A percentile compares a stretch with the other conserved stretches of the same genome.
Evolutionary conservation across 2,797 vertebrate species (phyloP).

Genomic region (Ctenopoma kingsleyae): DNA sequence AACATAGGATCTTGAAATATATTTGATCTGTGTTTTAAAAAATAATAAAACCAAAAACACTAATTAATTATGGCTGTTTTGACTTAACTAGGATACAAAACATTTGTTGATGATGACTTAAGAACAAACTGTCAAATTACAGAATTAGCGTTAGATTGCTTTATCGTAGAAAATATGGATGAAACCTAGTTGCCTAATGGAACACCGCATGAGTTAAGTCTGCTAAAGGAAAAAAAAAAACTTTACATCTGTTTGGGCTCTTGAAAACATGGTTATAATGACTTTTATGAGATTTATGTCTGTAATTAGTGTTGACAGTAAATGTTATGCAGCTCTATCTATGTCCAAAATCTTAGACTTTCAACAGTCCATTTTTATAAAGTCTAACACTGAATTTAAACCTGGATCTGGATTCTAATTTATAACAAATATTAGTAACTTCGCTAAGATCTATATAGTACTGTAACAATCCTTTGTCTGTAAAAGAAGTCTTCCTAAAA

Average conservation of each 20-base stretch:
- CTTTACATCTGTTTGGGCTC: background rate
- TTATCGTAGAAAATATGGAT: background rate
- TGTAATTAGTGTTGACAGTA: too few species aligned
- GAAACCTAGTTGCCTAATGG: background rate
- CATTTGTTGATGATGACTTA: background rate
- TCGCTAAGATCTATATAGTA: too few species aligned
- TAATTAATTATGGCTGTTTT: constrained; percentile 27
- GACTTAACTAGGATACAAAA: constrained; percentile 28
- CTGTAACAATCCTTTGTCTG: too few species aligned
- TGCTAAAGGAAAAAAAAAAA: too few species aligned
- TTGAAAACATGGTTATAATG: background rate
- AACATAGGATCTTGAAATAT: constrained; percentile 4
- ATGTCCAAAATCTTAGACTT: too few species aligned
- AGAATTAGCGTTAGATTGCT: background rate
- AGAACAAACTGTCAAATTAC: constrained; percentile 15
- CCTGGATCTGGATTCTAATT: too few species aligned
- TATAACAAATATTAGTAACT: too few species aligned
- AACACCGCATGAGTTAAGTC: background rate
- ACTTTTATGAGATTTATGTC: background rate
- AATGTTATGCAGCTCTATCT: too few species aligned
- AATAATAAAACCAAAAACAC: background rate
- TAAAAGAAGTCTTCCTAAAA: too few species aligned
- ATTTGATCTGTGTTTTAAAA: constrained; percentile 28
- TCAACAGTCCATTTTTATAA: too few species aligned
- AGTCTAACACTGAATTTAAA: too few species aligned